Base-by-base conservation (phyloP, 1,140 invertebrate genomes). In the Eurosta solidaginis region DNA sequence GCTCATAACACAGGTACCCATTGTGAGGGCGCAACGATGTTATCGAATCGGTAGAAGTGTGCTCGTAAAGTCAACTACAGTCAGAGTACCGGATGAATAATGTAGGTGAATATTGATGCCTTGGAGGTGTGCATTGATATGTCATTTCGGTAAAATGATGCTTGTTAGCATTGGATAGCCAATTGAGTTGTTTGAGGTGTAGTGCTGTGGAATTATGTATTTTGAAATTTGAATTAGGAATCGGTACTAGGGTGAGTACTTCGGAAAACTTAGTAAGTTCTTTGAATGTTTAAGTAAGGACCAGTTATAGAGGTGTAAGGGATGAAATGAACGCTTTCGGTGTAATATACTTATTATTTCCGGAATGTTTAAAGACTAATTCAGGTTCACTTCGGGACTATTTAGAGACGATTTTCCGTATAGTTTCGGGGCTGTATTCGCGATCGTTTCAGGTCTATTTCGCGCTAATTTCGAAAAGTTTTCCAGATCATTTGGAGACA, bases 61-160 rank as follows among this genome's bases (percentile, higher is more conserved):
- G 25, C 3, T 29, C 12, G 52, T 29, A 25, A 59, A 25, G 22
- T 25, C 9, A 59, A 29, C 22, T 59, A 20, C 52, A 36, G 36
- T 20, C 42, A 33, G 17, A 6, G 25, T 74, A 25, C 42, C 40
- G 25, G 68, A 27, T 45, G 42, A 73, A 44, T 44, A 77, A 45
- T 59, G 78, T 78, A 73, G 76, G 78, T 20, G 42, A 33, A 52
- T 78, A 76, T 76, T 78, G 42, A 68, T 79, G 78, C 78, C 78
- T 79, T 36, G 74, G 45, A 79, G 78, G 78, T 77, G 78, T 52
- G 74, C 36, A 77, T 50, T 74, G 74, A 79, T 76, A 77, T 79
- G 78, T 79, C 78, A 49, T 77, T 77, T 52, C 33, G 59, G 59
- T 68, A 68, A 68, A 68, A 68, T 22, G 59, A 68, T 68, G 33